Conservation (phyloP, 2,797 vertebrate genomes). For the Anas georgica region DNA sequence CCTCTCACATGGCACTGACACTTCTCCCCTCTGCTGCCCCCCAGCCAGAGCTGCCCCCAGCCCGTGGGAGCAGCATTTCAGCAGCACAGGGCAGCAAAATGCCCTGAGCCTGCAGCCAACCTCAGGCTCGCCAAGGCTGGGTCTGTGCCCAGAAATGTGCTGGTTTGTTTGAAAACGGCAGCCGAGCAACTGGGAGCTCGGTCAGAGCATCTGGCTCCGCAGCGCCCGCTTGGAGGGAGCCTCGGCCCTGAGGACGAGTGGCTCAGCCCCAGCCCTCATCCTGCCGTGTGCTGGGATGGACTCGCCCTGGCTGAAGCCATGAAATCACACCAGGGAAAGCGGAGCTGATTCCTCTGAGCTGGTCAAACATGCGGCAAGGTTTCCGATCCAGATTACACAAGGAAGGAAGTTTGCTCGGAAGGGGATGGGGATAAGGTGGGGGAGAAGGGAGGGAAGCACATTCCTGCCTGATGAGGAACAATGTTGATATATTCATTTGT, state of each 20-base stretch:
- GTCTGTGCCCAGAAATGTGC: not conserved
- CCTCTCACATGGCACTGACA: not conserved
- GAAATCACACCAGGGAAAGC: slow-evolving; percentile 33
- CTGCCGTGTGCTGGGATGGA: not conserved
- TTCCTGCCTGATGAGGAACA: slow-evolving; percentile 72
- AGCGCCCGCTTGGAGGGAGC: not conserved
- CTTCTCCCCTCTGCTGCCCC: not conserved
- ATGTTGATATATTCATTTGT: slow-evolving; percentile 62
- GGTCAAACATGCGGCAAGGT: slow-evolving; percentile 45
- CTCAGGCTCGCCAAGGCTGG: not conserved
- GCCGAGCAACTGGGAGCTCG: not conserved
- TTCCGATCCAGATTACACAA: slow-evolving; percentile 71
- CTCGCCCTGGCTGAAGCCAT: slow-evolving; percentile 1
- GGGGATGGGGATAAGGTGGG: slow-evolving; percentile 73
- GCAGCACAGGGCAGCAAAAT: not conserved
- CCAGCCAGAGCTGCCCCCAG: not conserved
- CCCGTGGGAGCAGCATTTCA: not conserved
- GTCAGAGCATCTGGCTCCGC: not conserved
- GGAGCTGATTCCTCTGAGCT: not conserved
- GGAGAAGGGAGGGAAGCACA: slow-evolving; percentile 67
- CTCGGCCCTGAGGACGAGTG: not conserved
- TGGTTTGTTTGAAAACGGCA: not conserved
- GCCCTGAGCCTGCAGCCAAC: not conserved
- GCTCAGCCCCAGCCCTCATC: not conserved
- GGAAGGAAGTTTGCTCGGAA: slow-evolving; percentile 74